A percentile compares a stretch with the other conserved stretches of the same genome.
Conservation (phyloP, 2,888 invertebrate genomes). For the Phaedon cochleariae region DNA sequence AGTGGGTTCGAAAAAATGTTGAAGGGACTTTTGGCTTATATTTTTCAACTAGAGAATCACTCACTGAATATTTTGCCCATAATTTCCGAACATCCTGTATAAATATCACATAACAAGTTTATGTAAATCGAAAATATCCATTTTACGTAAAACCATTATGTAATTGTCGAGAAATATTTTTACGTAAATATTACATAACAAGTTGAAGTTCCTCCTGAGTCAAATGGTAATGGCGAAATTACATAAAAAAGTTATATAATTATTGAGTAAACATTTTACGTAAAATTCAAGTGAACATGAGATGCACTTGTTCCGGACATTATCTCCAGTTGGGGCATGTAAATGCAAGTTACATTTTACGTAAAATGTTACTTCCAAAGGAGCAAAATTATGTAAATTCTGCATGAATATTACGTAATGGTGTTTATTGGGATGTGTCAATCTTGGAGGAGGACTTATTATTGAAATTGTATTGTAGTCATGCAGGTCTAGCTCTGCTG, state of each 20-base stretch:
- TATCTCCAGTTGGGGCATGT: conserved; percentile 1
- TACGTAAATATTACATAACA: not conserved
- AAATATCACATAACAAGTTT: not conserved
- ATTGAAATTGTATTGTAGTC: too few species aligned
- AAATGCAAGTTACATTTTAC: conserved; percentile 4
- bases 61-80: too few species aligned
- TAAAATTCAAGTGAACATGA: conserved; percentile 1
- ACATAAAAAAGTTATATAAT: not conserved
- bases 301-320: conserved; percentile 7
- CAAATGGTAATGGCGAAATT: not conserved
- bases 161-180: not conserved
- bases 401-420: too few species aligned
- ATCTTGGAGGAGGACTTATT: too few species aligned
- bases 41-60: too few species aligned
- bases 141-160: conserved; percentile 2
- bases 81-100: too few species aligned
- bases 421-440: too few species aligned
- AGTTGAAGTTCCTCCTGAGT: not conserved
- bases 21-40: too few species aligned
- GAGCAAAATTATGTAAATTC: not conserved
- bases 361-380: too few species aligned
- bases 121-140: conserved; percentile 9
- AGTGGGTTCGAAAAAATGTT: too few species aligned
- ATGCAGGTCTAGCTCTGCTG: too few species aligned
- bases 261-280: not conserved